A percentile compares a stretch with the other conserved stretches of the same genome.
These are phyloP conservation scores for Trissolcus japonicus DNA, from an alignment of 2,888 invertebrate genomes.

Conservation along the genomic window DNA sequence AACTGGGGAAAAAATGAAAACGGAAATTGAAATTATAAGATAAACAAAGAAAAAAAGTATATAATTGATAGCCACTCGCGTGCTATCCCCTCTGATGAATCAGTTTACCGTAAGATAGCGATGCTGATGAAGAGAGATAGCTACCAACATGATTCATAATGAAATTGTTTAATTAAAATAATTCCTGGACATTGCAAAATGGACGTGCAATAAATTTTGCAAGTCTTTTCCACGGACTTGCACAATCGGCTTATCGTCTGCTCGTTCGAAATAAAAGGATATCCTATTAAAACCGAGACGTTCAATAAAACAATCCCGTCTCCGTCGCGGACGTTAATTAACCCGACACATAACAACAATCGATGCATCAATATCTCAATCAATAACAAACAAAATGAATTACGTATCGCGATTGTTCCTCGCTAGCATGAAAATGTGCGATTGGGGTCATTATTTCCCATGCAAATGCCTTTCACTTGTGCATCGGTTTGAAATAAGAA, in stretches of 20 bases:
- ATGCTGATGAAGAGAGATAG: conserved; percentile 9
- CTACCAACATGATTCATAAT: conserved; percentile 5
- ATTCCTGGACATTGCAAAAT: conserved; percentile 17
- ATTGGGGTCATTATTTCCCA: conserved; percentile 55
- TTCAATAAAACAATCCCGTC: conserved; percentile 45
- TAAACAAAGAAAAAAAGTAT: too few species aligned
- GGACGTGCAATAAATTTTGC: conserved; percentile 10
- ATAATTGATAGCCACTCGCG: too few species aligned
- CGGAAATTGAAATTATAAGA: too few species aligned
- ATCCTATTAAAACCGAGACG: conserved; percentile 33
- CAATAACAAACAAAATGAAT: conserved; percentile 54
- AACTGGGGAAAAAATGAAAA: too few species aligned
- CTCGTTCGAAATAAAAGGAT: conserved; percentile 14
- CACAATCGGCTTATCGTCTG: conserved; percentile 37
- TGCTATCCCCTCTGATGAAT: too few species aligned
- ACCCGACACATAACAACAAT: conserved; percentile 52
- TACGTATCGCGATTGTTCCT: conserved; percentile 38
- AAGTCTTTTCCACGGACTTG: conserved; percentile 21
- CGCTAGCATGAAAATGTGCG: conserved; percentile 29
- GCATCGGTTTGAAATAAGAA: conserved; percentile 44
- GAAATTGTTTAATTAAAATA: conserved; percentile 43
- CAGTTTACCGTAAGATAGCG: too few species aligned
- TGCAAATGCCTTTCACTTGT: conserved; percentile 56
- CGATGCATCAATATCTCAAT: conserved; percentile 53
- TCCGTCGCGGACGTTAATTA: conserved; percentile 45